Conservation (phyloP, 1,140 invertebrate species). For the Pemphigus obesinymphae region DNA sequence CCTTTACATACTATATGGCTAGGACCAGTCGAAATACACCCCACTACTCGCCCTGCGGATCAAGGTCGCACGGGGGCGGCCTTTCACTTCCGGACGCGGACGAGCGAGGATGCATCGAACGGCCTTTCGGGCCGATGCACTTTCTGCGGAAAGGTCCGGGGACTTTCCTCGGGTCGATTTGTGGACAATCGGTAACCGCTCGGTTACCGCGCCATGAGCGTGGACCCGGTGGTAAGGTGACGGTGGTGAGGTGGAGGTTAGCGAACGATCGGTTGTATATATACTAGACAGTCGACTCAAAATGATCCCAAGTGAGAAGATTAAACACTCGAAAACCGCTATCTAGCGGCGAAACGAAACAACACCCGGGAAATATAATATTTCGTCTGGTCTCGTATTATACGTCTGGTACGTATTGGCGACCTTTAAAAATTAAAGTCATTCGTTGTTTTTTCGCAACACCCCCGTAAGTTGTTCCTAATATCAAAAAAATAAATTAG, state of each 20-base stretch:
- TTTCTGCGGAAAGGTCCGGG: slow-evolving; percentile 16
- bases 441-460: too few species aligned
- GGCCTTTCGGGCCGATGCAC: background rate
- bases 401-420: too few species aligned
- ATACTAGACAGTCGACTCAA: background rate
- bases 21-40: background rate
- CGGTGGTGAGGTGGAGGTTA: background rate
- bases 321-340: background rate
- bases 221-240: slow-evolving; percentile 30
- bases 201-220: slow-evolving; percentile 27
- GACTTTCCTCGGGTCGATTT: slow-evolving; percentile 25
- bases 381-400: too few species aligned
- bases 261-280: background rate
- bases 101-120: background rate
- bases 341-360: background rate
- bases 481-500: too few species aligned
- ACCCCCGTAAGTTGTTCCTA: too few species aligned
- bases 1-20: slow-evolving; percentile 7
- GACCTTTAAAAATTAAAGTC: too few species aligned
- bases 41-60: background rate
- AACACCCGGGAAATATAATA: too few species aligned
- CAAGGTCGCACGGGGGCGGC: background rate
- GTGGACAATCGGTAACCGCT: slow-evolving; percentile 33
- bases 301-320: background rate
- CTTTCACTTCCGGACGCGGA: background rate